Conservation (phyloP, 2,113 vertebrate species). For the Oryzias curvinotus region DNA sequence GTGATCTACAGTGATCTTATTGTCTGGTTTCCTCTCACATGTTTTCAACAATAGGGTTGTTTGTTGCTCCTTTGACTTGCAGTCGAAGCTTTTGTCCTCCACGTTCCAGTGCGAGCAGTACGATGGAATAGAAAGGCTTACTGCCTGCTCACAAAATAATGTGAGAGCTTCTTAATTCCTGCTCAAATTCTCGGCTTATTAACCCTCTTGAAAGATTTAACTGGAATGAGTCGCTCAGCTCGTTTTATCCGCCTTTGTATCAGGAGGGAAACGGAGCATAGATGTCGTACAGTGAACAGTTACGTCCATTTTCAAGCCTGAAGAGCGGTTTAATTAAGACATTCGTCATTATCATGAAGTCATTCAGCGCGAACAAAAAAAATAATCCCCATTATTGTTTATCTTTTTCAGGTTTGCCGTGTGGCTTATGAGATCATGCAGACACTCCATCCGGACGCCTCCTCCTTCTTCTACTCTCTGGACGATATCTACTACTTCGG, state of each 20-base stretch:
- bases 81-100: slow-evolving; percentile 16
- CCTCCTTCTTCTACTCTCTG: slow-evolving; percentile 93
- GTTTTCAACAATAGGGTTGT: slow-evolving; percentile 18
- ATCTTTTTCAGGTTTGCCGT: slow-evolving; percentile 86
- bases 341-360: not conserved
- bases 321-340: not conserved
- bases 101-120: slow-evolving; percentile 5
- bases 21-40: slow-evolving; percentile 14
- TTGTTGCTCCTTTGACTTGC: slow-evolving; percentile 10
- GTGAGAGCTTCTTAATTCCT: slow-evolving; percentile 31
- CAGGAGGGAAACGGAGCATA: not conserved
- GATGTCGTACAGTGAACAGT: slow-evolving; percentile 4
- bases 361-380: slow-evolving; percentile 1
- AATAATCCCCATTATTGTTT: slow-evolving; percentile 9
- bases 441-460: slow-evolving; percentile 95
- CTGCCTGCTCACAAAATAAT: slow-evolving; percentile 28
- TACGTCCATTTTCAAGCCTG: not conserved
- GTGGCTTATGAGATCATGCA: slow-evolving; percentile 99
- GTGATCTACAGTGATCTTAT: slow-evolving; percentile 14
- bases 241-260: slow-evolving; percentile 24
- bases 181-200: slow-evolving; percentile 28
- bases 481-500: slow-evolving; percentile 99
- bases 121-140: slow-evolving; percentile 5
- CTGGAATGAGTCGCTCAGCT: slow-evolving; percentile 18
- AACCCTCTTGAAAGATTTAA: slow-evolving; percentile 29